Conservation (phyloP, 2,888 invertebrate genomes). For the Tetragnatha montana region DNA sequence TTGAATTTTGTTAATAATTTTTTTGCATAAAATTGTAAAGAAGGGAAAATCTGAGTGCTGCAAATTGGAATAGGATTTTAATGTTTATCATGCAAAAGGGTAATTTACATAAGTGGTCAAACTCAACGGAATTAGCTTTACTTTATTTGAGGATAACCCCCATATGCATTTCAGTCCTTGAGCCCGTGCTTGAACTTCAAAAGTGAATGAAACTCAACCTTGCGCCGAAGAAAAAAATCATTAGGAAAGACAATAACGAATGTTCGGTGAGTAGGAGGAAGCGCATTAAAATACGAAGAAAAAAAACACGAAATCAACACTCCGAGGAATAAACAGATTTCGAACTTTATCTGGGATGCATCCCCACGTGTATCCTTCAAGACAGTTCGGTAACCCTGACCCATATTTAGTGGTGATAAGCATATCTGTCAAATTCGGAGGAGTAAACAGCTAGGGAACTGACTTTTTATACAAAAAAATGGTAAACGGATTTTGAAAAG, state of each 20-base stretch:
- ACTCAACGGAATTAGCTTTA: too few relatives aligned
- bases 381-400: conserved; percentile 28
- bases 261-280: conserved; percentile 36
- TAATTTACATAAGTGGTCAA: too few relatives aligned
- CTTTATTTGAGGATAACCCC: too few relatives aligned
- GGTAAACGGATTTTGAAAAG: conserved; percentile 11
- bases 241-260: neutral
- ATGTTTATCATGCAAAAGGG: too few relatives aligned
- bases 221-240: conserved; percentile 11
- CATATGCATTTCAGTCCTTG: neutral
- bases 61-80: too few relatives aligned
- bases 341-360: conserved; percentile 13
- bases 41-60: too few relatives aligned
- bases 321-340: conserved; percentile 48
- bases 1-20: too few relatives aligned
- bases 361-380: conserved; percentile 41
- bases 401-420: conserved; percentile 44
- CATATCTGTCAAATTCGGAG: conserved; percentile 28
- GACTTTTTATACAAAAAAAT: conserved; percentile 8
- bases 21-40: too few relatives aligned
- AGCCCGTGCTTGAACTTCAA: conserved; percentile 13
- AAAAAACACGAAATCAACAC: neutral
- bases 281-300: neutral
- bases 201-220: conserved; percentile 19
- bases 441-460: conserved; percentile 6